Evolutionary conservation across 2,888 invertebrate genomes (phyloP), one percentile per base, ranked within the genome.

Genomic region (Hesperia comma): DNA sequence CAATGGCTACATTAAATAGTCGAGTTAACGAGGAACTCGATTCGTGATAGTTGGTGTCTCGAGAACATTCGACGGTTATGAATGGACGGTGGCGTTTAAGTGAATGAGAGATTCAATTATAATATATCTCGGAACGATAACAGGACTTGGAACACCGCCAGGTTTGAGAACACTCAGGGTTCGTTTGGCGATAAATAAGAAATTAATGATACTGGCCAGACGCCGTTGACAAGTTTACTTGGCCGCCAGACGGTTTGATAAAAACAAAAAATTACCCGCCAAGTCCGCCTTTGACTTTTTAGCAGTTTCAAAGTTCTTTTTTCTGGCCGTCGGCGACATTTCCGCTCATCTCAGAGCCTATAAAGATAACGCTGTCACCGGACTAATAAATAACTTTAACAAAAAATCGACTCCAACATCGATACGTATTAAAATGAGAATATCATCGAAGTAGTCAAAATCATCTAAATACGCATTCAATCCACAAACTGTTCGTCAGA

Each of bases 161-260:
- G 72, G 63, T 71, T 70, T 71, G 74, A 70, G 72, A 78, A 77
- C 79, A 81, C 79, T 79, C 79, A 78, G 78, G 78, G 79, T 75
- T 77, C 75, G 73, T 74, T 72, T 74, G 74, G 70, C 70, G 75
- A 87, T 88, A 89, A 88, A 88, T 82, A 83, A 78, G 71, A 72
- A 69, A 70, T 73, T 80, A 82, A 87, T 82, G 80, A 77, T 72
- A 73, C 70, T 70, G 75, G 73, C 81, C 85, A 87, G 87, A 87
- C 88, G 72, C 61, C 74, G 87, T 71, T 84, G 88, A 88, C 85
- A 87, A 77, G 75, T 85, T 83, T 83, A 86, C 80, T 77, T 72
- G 60, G 73, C 77, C 72, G 74, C 81, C 85, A 83, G 80, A 83
- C 83, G 70, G 72, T 74, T 72, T 75, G 76, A 76, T 75, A 79